Base-by-base conservation (phyloP, 2,888 invertebrate genomes). In the Aphidoletes aphidimyza region DNA sequence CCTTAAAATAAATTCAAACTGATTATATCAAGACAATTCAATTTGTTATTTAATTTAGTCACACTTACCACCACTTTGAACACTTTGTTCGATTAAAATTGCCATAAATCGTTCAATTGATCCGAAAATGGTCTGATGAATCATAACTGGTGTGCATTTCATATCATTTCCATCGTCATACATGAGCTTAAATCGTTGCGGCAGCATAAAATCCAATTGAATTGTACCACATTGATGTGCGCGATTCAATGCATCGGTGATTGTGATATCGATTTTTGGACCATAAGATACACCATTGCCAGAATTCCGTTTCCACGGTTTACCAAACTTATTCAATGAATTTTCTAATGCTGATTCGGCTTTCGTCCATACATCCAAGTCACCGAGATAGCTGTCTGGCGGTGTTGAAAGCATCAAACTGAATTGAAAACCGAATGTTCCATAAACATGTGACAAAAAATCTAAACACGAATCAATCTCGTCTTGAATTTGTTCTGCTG, bases 201-300 rank as follows among this genome's bases (percentile, higher is more conserved):
- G 54, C 54, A 54, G 11, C 3, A 54, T 5, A 11, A 54, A 54
- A 54, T 54, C 54, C 54, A 54, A 26, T 26, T 54, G 54, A 54
- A 54, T 54, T 5, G 54, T 54, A 5, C 54, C 54, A 26, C 54
- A 54, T 54, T 54, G 54, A 11, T 54, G 54, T 2, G 54, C n/a
- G 1, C 54, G 54, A 22, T 22, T 17, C 22, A 54, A 8, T 5
- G 54, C 54, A 54, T 54, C 54, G 3, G n/a, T 17, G 3, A 54
- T 54, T 17, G 54, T 54, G 22, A 54, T 54, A 54, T 54, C 54
- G 14, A 54, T 54, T 54, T 54, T 54, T 22, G 54, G 54, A 54
- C 54, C 54, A 22, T 54, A 54, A 26, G 26, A 54, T 26, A 26
- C 54, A 26, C 54, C 54, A 26, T 54, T 11, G 26, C 54, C 54